phyloP scores from a whole-genome alignment of 2,888 invertebrate genomes.

The Microchrysa polita region DNA sequence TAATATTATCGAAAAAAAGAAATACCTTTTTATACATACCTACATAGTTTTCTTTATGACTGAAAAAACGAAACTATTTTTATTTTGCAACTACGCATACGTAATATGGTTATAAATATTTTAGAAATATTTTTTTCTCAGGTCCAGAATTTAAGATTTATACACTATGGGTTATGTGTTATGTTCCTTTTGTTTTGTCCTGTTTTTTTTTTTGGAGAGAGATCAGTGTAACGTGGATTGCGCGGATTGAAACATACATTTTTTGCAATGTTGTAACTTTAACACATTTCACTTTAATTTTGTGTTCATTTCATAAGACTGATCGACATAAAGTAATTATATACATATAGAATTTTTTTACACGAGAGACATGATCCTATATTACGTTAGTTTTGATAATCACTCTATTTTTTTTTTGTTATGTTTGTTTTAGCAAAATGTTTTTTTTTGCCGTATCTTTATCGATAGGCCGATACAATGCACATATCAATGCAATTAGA shows the following conservation, averaged over 20 bases:
- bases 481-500: constrained; percentile 37
- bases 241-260: too few species aligned
- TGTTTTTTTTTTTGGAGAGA: neutral
- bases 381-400: constrained; percentile 3
- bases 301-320: constrained; percentile 42
- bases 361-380: neutral
- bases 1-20: constrained; percentile 9
- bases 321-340: constrained; percentile 32
- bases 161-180: too few species aligned
- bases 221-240: too few species aligned
- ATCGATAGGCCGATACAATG: constrained; percentile 20
- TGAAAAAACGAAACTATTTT: neutral
- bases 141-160: neutral
- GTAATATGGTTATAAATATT: constrained; percentile 1
- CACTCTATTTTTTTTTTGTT: constrained; percentile 1
- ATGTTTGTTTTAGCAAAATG: neutral
- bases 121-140: constrained; percentile 7
- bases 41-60: neutral
- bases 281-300: constrained; percentile 15
- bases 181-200: neutral
- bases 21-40: neutral
- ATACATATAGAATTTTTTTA: constrained; percentile 14
- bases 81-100: neutral
- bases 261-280: neutral
- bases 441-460: neutral